Percentiles rank a stretch among this genome's conserved stretches.
These are phyloP conservation scores for Shargacucullia verbasci DNA, from an alignment of 2,888 invertebrate species.

Conservation along the genomic window DNA sequence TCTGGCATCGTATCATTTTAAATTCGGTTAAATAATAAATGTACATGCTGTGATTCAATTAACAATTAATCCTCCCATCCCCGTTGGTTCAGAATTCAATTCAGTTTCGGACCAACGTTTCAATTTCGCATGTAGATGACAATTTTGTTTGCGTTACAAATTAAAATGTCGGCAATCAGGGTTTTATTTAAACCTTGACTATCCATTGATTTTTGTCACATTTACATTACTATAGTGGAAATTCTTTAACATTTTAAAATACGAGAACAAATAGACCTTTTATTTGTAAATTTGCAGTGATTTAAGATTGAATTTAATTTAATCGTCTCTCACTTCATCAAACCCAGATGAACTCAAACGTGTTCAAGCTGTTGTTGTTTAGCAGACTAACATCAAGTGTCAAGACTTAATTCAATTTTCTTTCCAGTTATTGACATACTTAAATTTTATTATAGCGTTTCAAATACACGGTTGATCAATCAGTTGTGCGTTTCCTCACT, in stretches of 20 bases:
- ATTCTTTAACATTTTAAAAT: too few relatives aligned
- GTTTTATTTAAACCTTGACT: constrained; percentile 65
- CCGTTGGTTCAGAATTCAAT: constrained; percentile 75
- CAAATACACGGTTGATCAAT: background rate
- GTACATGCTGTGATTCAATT: constrained; percentile 79
- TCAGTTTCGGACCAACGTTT: constrained; percentile 74
- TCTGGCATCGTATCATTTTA: constrained; percentile 68
- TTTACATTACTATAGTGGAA: background rate
- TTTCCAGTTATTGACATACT: background rate
- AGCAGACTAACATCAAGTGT: too few relatives aligned
- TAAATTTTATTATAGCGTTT: background rate
- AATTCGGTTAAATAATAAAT: constrained; percentile 77
- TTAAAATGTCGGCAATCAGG: constrained; percentile 76
- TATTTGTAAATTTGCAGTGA: too few relatives aligned
- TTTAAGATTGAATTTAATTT: too few relatives aligned
- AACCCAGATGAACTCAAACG: too few relatives aligned
- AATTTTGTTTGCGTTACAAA: constrained; percentile 77
- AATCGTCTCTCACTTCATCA: too few relatives aligned
- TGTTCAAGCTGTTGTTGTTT: too few relatives aligned
- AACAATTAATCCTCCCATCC: constrained; percentile 79
- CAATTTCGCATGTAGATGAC: constrained; percentile 76
- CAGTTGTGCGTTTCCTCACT: background rate
- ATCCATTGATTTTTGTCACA: constrained; percentile 43
- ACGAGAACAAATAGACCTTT: too few relatives aligned
- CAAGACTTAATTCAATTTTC: background rate